Evolutionary conservation across 2,888 invertebrate genomes (phyloP), one percentile per base, ranked within the genome.

Genomic region (Tribolium freemani): DNA sequence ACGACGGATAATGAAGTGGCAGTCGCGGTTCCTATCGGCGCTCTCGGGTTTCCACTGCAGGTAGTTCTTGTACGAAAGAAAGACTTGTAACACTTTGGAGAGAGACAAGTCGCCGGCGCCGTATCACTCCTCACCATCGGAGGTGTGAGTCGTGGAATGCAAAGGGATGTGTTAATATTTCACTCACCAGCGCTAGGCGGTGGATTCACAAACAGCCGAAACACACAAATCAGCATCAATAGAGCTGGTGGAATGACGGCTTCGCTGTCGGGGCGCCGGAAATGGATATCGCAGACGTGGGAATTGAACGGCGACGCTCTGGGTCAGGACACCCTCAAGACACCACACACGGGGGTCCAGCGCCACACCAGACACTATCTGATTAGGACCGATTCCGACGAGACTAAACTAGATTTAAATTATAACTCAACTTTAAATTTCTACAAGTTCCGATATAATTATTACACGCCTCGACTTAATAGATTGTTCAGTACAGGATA

Each of bases 81-180:
- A 63, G 61, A 53, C 70, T 57, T 61, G 61, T 61, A 72, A 72
- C 72, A 72, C 72, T 72, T 72, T 72, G 69, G 44, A 56, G 60
- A 60, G 61, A 68, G 79, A 79, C 79, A 76, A 76, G 76, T 77
- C 78, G 80, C 76, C 83, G 83, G 82, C 83, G 83, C 83, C 83
- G 77, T 84, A 85, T 85, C 84, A 81, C 80, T 84, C 82, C 79
- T 82, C 84, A 83, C 82, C 82, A 84, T 84, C 84, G 80, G 81
- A 84, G 84, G 83, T 84, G 84, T 81, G 82, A 82, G 82, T 75
- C 78, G 80, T 80, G 83, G 84, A 84, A 85, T 84, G 82, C 79
- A 73, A 64, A 78, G 82, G 78, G 81, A 82, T 81, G 84, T 82
- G 81, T 83, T 83, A 84, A 85, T 85, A 85, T 83, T 84, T 85